Percentiles rank a stretch among this genome's conserved stretches.
These are phyloP conservation scores for Bos javanicus DNA, from an alignment of 2,113 vertebrate species.

Conservation along the genomic window DNA sequence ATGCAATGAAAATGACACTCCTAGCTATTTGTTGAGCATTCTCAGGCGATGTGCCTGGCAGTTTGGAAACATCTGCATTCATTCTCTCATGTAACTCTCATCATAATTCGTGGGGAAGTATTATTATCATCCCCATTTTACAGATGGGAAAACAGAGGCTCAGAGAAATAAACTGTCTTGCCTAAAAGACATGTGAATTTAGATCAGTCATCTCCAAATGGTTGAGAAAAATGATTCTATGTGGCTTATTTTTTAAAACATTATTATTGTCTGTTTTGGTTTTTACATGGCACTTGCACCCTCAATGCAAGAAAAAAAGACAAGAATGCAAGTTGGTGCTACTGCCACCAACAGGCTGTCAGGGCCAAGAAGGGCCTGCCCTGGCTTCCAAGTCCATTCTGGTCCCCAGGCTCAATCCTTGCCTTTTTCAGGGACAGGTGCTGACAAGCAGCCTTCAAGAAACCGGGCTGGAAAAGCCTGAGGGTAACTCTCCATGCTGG, in stretches of 20 bases:
- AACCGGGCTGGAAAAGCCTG: not conserved
- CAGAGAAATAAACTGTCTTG: not conserved
- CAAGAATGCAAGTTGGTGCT: not conserved
- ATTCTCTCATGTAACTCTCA: not conserved
- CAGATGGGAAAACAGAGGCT: not conserved
- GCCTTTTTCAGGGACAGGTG: not conserved
- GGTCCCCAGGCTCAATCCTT: not conserved
- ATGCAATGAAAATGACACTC: not conserved
- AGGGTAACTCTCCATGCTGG: not conserved
- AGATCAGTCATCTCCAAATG: not conserved
- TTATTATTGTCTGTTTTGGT: not conserved
- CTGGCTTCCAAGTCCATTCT: not conserved
- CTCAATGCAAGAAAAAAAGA: not conserved
- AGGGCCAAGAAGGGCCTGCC: not conserved
- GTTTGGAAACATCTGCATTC: not conserved
- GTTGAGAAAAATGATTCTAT: not conserved
- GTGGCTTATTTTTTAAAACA: not conserved
- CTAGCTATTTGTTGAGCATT: not conserved
- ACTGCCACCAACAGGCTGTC: not conserved
- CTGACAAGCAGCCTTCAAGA: not conserved
- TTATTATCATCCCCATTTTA: not conserved
- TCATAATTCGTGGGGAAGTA: not conserved
- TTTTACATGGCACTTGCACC: not conserved
- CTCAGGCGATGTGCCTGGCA: not conserved
- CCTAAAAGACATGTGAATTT: not conserved